Percentiles rank a stretch among this genome's conserved stretches.
phyloP scores from a whole-genome alignment of 2,113 vertebrate species.

The Struthio camelus region DNA sequence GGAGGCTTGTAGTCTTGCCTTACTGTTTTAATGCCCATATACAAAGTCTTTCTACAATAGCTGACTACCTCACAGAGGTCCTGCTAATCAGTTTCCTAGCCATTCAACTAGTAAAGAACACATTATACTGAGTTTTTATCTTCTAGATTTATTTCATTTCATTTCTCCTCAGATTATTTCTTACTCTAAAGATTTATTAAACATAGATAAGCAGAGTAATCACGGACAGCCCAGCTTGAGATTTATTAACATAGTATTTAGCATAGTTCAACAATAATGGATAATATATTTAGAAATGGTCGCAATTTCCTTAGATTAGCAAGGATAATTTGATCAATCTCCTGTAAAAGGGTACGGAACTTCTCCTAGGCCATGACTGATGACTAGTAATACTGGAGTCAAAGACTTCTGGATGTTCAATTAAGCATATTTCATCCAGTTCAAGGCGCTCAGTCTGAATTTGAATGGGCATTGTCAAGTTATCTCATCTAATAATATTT shows the following conservation, averaged over 20 bases:
- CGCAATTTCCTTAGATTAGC: neutral
- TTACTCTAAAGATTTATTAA: neutral
- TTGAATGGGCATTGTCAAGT: neutral
- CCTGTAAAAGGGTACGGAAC: neutral
- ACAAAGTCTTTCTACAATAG: neutral
- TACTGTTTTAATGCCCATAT: neutral
- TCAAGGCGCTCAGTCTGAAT: neutral
- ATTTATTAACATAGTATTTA: neutral
- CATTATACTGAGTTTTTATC: neutral
- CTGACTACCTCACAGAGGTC: neutral
- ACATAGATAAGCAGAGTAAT: neutral
- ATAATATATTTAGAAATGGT: neutral
- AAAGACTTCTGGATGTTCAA: neutral
- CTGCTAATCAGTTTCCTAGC: neutral
- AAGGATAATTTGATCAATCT: neutral
- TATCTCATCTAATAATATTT: neutral
- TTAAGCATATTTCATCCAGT: neutral
- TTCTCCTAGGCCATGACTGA: neutral
- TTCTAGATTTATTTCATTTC: neutral
- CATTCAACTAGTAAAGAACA: neutral
- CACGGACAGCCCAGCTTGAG: rapidly evolving
- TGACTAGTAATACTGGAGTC: neutral
- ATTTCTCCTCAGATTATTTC: neutral
- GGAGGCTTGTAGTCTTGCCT: neutral
- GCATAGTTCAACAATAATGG: neutral